These are phyloP conservation scores for Turritopsis dohrnii DNA, from an alignment of 30 jellyfish, hydroid and myxozoan species.

Conservation along the genomic window DNA sequence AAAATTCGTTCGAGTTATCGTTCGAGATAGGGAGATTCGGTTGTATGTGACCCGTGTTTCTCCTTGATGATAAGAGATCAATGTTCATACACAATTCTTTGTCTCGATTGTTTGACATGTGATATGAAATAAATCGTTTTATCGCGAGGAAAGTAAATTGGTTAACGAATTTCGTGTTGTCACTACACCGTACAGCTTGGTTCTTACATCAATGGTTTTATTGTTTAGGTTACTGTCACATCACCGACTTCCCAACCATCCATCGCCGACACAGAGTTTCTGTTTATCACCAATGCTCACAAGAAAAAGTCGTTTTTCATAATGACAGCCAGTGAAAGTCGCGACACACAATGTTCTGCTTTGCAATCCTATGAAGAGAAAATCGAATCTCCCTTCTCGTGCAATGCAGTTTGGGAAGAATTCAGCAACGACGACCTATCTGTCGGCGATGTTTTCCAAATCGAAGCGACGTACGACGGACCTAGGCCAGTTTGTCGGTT, in stretches of 20 bases:
- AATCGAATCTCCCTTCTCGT: constrained; percentile 14
- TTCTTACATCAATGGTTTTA: no score
- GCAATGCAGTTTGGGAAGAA: constrained; percentile 27
- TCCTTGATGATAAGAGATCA: no score
- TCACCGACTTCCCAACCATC: constrained; percentile 16
- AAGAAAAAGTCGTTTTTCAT: neutral
- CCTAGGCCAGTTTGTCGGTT: constrained; percentile 24
- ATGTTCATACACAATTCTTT: no score
- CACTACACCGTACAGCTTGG: no score
- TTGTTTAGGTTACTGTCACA: constrained; percentile 23
- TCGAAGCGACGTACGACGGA: constrained; percentile 5
- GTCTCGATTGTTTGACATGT: no score
- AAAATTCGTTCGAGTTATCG: no score
- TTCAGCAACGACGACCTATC: neutral
- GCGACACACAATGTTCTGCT: neutral
- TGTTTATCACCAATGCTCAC: constrained; percentile 13
- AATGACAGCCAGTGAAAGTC: neutral
- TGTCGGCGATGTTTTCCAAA: constrained; percentile 12
- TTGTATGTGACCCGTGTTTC: no score
- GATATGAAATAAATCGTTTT: no score
- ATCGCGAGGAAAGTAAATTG: no score
- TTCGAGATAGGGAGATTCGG: no score
- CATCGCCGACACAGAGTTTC: constrained; percentile 18
- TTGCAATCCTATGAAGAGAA: neutral
- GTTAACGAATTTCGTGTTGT: no score